Percentiles rank a stretch among this genome's conserved stretches.
These are phyloP conservation scores for Norana najaformis DNA, from an alignment of 2,888 invertebrate genomes.

Conservation along the genomic window DNA sequence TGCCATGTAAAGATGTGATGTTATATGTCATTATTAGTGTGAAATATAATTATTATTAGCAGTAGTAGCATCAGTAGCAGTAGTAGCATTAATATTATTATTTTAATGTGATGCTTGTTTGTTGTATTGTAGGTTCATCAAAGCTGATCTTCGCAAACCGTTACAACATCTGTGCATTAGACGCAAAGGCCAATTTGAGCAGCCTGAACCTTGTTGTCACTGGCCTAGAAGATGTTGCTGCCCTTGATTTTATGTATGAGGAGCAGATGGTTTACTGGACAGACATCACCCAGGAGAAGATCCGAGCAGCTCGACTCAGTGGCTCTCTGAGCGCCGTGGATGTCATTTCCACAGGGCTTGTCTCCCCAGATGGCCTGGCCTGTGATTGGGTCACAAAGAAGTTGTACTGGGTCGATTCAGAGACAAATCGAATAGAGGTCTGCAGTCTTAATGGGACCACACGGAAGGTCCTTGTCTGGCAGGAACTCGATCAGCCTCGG, in stretches of 20 bases:
- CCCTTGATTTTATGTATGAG: constrained; percentile 82
- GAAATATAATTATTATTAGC: no score
- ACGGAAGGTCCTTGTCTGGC: constrained; percentile 72
- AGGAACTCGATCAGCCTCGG: constrained; percentile 83
- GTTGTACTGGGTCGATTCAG: constrained; percentile 69
- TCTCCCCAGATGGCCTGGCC: constrained; percentile 73
- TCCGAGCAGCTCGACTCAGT: constrained; percentile 68
- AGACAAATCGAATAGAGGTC: constrained; percentile 86
- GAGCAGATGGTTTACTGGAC: constrained; percentile 86
- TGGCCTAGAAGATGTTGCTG: constrained; percentile 74
- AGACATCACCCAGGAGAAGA: constrained; percentile 79
- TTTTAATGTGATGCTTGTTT: no score
- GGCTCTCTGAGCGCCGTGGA: constrained; percentile 34
- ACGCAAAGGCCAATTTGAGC: constrained; percentile 64
- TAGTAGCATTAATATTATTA: not conserved
- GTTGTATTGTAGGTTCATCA: constrained; percentile 43
- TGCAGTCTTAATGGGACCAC: constrained; percentile 79
- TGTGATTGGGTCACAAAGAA: constrained; percentile 65
- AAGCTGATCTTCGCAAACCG: constrained; percentile 79
- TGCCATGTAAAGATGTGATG: not conserved
- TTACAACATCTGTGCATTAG: constrained; percentile 75
- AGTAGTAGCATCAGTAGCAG: not conserved
- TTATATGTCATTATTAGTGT: not conserved
- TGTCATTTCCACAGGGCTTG: constrained; percentile 77
- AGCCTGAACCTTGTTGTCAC: constrained; percentile 57